Evolutionary conservation across 1,140 invertebrate genomes (phyloP).

Genomic region (Drosophila saltans): DNA sequence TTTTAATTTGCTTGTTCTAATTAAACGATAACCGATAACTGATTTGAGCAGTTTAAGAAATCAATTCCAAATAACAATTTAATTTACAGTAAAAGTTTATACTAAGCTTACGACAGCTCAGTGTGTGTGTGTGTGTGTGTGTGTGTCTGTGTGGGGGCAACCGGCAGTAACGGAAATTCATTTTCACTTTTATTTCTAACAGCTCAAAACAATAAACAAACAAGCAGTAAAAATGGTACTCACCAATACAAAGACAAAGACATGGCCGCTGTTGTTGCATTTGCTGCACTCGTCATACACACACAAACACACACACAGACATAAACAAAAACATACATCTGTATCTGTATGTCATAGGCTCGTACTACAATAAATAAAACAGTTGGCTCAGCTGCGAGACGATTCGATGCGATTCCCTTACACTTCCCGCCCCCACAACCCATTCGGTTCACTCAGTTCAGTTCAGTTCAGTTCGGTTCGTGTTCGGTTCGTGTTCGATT

Average conservation of each 20-base stretch:
- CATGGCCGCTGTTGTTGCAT: slow-evolving; percentile 58
- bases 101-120: too few species aligned
- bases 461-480: background rate
- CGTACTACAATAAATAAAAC: background rate
- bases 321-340: background rate
- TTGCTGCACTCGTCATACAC: slow-evolving; percentile 54
- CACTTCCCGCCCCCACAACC: too few species aligned
- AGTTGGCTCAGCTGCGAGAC: background rate
- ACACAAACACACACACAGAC: slow-evolving; percentile 2
- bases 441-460: too few species aligned
- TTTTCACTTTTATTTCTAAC: slow-evolving; percentile 61
- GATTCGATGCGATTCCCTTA: background rate
- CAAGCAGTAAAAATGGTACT: slow-evolving; percentile 32
- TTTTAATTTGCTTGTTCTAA: too few species aligned
- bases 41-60: background rate
- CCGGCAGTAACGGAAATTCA: slow-evolving; percentile 63
- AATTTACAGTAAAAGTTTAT: slow-evolving; percentile 1
- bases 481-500: slow-evolving; percentile 4
- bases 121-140: slow-evolving; percentile 9
- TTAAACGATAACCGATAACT: too few species aligned
- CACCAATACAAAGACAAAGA: slow-evolving; percentile 17
- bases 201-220: slow-evolving; percentile 42
- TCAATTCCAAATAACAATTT: background rate
- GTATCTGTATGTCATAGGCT: slow-evolving; percentile 4
- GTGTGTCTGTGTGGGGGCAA: slow-evolving; percentile 18